Conservation (phyloP, 2,888 invertebrate species). For the Notodonta dromedarius region DNA sequence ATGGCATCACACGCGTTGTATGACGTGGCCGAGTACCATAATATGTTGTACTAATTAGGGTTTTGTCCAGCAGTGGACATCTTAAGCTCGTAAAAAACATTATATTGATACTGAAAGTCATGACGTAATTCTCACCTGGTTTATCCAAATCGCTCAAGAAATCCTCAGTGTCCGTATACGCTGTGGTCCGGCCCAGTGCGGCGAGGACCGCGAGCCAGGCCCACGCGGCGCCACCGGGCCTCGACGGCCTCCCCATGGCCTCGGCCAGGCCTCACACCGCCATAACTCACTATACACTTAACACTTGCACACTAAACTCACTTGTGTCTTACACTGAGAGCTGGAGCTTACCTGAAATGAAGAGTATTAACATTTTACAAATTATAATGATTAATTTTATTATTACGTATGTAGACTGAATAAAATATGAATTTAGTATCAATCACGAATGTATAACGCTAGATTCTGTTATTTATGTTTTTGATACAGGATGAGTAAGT, state of each 20-base stretch:
- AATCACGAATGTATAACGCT: too few species aligned
- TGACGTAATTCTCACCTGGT: slow-evolving; percentile 76
- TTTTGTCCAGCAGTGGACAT: too few species aligned
- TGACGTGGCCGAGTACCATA: too few species aligned
- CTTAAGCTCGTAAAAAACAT: too few species aligned
- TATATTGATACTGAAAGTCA: neutral
- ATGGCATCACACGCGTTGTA: too few species aligned
- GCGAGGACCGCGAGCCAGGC: slow-evolving; percentile 76
- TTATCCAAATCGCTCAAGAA: slow-evolving; percentile 85
- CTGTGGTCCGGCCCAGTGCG: slow-evolving; percentile 71
- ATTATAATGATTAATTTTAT: too few species aligned
- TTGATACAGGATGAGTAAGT: too few species aligned
- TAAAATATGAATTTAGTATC: too few species aligned
- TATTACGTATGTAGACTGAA: too few species aligned
- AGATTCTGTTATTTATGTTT: too few species aligned
- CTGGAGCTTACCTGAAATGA: slow-evolving; percentile 47
- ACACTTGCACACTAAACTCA: slow-evolving; percentile 50
- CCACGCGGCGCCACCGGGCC: slow-evolving; percentile 64
- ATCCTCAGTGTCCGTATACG: slow-evolving; percentile 83
- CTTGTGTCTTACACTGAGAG: slow-evolving; percentile 33
- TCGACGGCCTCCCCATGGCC: slow-evolving; percentile 41
- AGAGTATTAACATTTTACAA: slow-evolving; percentile 6
- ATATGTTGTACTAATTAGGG: too few species aligned
- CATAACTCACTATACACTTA: slow-evolving; percentile 54
- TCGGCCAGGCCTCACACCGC: slow-evolving; percentile 48